A percentile compares a stretch with the other conserved stretches of the same genome.
phyloP scores from a whole-genome alignment of 2,797 vertebrate genomes.

The Acanthiza pusilla region DNA sequence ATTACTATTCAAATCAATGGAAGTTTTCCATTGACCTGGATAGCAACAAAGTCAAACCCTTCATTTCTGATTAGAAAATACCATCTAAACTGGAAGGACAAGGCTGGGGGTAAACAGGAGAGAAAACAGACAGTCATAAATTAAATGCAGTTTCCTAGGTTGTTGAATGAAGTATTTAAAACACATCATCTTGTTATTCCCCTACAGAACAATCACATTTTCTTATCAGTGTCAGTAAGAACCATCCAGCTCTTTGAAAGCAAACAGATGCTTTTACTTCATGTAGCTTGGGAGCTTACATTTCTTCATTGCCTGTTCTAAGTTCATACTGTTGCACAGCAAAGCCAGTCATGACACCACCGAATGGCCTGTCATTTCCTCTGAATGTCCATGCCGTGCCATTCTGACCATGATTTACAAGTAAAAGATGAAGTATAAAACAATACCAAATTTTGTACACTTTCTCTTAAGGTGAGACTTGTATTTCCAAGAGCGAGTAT shows the following conservation, averaged over 20 bases:
- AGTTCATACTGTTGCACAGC: background rate
- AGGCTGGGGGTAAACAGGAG: background rate
- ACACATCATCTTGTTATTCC: background rate
- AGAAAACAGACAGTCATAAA: background rate
- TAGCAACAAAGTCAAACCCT: background rate
- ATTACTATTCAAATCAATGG: background rate
- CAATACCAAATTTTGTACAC: background rate
- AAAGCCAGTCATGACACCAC: background rate
- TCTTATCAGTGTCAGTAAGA: background rate
- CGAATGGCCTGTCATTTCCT: background rate
- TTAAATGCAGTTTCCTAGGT: background rate
- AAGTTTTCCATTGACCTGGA: slow-evolving; percentile 31
- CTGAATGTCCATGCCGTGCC: background rate
- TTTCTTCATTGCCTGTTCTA: background rate
- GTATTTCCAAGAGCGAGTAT: background rate
- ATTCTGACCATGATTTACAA: background rate
- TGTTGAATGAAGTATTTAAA: background rate
- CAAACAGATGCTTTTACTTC: background rate
- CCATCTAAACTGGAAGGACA: background rate
- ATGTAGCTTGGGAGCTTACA: background rate
- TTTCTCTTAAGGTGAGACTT: background rate
- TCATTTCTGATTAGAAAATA: background rate
- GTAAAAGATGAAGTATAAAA: background rate
- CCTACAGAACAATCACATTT: background rate
- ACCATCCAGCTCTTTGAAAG: background rate